Percentiles rank a stretch among this genome's conserved stretches.
phyloP scores from a whole-genome alignment of 1,140 invertebrate species.

The Eueides isabella region DNA sequence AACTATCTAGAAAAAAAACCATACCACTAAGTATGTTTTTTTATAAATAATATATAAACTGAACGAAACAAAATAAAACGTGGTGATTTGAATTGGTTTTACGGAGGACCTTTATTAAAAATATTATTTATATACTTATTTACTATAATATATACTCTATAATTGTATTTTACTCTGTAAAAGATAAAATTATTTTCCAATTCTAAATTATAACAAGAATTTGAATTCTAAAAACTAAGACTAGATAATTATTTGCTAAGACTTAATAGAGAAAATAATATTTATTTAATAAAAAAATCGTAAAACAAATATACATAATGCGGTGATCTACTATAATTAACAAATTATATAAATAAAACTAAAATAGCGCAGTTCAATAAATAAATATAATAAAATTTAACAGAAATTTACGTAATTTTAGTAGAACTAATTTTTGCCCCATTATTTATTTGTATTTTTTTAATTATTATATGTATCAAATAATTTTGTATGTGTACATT shows the following conservation, averaged over 20 bases:
- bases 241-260: constrained; percentile 30
- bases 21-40: too few species aligned
- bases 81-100: too few species aligned
- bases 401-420: neutral
- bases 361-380: constrained; percentile 10
- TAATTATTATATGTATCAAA: constrained; percentile 4
- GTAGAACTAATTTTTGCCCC: neutral
- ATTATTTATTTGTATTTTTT: neutral
- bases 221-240: constrained; percentile 20
- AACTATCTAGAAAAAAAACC: too few species aligned
- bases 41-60: too few species aligned
- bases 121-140: too few species aligned
- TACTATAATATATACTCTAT: too few species aligned
- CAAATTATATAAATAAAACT: neutral
- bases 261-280: constrained; percentile 30
- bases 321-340: neutral
- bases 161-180: neutral
- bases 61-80: too few species aligned
- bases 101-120: too few species aligned
- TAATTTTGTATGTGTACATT: constrained; percentile 7
- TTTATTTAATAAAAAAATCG: constrained; percentile 26
- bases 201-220: neutral
- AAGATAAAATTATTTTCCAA: neutral
- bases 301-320: constrained; percentile 10
- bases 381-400: constrained; percentile 8